Percentiles rank a stretch among this genome's conserved stretches.
Evolutionary conservation across 2,113 vertebrate genomes (phyloP).

Genomic region (Chinchilla lanigera): DNA sequence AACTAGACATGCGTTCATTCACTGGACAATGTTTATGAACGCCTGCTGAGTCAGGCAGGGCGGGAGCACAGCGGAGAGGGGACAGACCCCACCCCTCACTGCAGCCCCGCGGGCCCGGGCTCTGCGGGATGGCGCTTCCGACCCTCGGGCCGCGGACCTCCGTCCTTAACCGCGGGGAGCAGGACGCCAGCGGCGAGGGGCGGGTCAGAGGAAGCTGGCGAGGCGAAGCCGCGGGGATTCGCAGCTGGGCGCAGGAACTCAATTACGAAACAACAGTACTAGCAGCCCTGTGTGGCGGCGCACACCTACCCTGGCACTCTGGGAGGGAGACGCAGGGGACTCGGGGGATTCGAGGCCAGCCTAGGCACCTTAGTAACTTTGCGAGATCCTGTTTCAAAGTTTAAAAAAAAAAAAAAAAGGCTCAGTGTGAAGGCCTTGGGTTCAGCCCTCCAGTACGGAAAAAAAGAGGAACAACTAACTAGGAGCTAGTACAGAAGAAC

Average conservation of each 20-base stretch:
- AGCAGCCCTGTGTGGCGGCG: background rate
- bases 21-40: constrained; percentile 21
- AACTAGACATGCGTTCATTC: background rate
- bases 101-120: too few species aligned
- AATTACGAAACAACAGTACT: background rate
- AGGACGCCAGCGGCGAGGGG: background rate
- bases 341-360: background rate
- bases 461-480: background rate
- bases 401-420: background rate
- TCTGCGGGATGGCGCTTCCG: background rate
- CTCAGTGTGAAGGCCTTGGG: background rate
- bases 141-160: background rate
- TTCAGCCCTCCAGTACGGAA: background rate
- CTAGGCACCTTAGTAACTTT: background rate
- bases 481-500: rapidly evolving
- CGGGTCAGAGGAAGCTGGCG: background rate
- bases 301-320: background rate
- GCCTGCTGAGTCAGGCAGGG: background rate
- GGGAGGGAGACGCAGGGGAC: background rate
- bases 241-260: background rate
- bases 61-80: background rate
- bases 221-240: too few species aligned
- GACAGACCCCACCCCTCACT: background rate
- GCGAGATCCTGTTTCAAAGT: background rate
- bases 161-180: background rate